phyloP scores from a whole-genome alignment of 2,113 vertebrate genomes.

The Panurus biarmicus region DNA sequence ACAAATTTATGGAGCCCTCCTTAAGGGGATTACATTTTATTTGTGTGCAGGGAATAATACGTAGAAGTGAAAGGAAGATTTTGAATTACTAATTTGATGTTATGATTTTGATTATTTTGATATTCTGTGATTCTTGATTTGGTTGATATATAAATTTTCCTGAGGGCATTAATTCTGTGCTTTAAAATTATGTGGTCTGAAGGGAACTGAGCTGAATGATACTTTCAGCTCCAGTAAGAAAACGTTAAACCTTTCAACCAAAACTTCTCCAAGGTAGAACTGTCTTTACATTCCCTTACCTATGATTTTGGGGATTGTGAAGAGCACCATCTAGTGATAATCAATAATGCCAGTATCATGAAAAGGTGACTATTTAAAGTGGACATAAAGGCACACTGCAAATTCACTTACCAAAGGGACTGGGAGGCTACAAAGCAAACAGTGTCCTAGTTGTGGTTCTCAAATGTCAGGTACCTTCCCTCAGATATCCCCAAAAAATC shows the following conservation, averaged over 20 bases:
- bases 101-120: not conserved
- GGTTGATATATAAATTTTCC: not conserved
- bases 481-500: not conserved
- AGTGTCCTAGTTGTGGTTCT: not conserved
- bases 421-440: not conserved
- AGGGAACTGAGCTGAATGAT: not conserved
- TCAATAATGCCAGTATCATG: not conserved
- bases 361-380: not conserved
- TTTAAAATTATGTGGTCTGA: not conserved
- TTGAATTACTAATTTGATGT: not conserved
- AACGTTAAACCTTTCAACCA: not conserved
- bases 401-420: not conserved
- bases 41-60: not conserved
- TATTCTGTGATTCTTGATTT: not conserved
- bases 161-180: not conserved
- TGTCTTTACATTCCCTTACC: not conserved
- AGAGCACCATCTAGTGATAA: constrained; percentile 46
- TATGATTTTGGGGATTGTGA: not conserved
- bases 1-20: not conserved
- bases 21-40: not conserved
- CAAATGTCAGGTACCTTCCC: not conserved
- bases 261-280: not conserved
- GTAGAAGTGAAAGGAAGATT: not conserved
- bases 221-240: not conserved
- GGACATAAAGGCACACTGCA: not conserved